A percentile compares a stretch with the other conserved stretches of the same genome.
Conservation (phyloP, 1,140 invertebrate species). For the Aphelinus certus region DNA sequence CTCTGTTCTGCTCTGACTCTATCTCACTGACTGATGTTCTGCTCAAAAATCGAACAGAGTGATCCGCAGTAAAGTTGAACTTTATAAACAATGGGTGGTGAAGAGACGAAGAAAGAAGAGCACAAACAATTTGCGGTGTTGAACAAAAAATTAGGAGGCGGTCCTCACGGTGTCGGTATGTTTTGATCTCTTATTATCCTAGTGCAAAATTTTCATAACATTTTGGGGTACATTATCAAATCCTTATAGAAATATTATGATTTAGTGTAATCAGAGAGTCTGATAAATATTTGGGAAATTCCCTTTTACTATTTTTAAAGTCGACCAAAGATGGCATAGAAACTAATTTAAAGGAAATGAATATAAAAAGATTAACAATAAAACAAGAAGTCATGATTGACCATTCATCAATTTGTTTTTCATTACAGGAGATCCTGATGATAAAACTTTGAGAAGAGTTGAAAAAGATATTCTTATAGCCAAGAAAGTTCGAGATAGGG, state of each 20-base stretch:
- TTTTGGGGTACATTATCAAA: no score
- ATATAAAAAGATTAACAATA: no score
- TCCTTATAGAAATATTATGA: no score
- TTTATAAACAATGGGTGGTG: constrained; percentile 16
- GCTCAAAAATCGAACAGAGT: no score
- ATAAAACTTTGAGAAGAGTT: constrained; percentile 80
- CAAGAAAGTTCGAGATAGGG: constrained; percentile 83
- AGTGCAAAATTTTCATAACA: no score
- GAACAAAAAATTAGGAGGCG: constrained; percentile 59
- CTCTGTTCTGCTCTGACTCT: no score
- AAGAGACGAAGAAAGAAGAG: constrained; percentile 10
- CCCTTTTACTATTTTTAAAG: not conserved
- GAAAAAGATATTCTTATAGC: constrained; percentile 87
- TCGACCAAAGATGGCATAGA: not conserved
- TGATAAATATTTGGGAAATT: no score
- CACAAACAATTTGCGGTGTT: constrained; percentile 45
- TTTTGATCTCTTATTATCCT: no score
- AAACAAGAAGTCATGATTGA: no score
- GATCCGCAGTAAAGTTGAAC: not conserved
- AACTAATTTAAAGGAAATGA: no score
- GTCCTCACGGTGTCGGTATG: constrained; percentile 69
- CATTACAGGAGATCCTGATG: constrained; percentile 83
- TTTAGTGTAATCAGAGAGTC: no score
- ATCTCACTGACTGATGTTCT: no score
- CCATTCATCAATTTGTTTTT: not conserved